Percentiles rank a stretch among this genome's conserved stretches.
These are phyloP conservation scores for Eutrigla gurnardus DNA, from an alignment of 2,797 vertebrate genomes.

Conservation along the genomic window DNA sequence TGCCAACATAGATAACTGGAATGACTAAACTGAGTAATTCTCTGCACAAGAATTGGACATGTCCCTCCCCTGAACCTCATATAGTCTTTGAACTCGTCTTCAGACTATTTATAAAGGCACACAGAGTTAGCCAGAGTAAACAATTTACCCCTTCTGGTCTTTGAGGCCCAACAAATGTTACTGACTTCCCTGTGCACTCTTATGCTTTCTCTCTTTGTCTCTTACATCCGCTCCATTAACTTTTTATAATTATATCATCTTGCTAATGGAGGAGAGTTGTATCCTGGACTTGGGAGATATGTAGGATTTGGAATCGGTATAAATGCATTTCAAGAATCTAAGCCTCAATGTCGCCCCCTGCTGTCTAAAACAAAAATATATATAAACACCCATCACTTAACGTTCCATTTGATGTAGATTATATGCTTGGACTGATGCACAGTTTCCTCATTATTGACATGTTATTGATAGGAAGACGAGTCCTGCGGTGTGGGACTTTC, in stretches of 20 bases:
- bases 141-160: slow-evolving; percentile 5
- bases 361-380: slow-evolving; percentile 40
- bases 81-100: neutral
- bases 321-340: slow-evolving; percentile 17
- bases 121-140: neutral
- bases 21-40: slow-evolving; percentile 19
- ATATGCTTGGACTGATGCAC: slow-evolving; percentile 30
- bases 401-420: slow-evolving; percentile 20
- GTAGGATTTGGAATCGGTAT: slow-evolving; percentile 6
- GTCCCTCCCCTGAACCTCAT: slow-evolving; percentile 11
- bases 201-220: neutral
- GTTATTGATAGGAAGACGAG: slow-evolving; percentile 39
- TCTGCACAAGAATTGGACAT: neutral
- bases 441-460: slow-evolving; percentile 36
- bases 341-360: slow-evolving; percentile 46
- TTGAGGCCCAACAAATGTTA: slow-evolving; percentile 18
- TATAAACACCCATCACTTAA: neutral
- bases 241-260: slow-evolving; percentile 19
- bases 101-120: neutral
- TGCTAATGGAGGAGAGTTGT: slow-evolving; percentile 23
- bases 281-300: slow-evolving; percentile 27
- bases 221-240: slow-evolving; percentile 8
- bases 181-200: slow-evolving; percentile 22
- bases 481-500: slow-evolving; percentile 54
- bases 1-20: slow-evolving; percentile 40